Evolutionary conservation across 2,113 vertebrate genomes (phyloP).

Genomic region (Felis catus): DNA sequence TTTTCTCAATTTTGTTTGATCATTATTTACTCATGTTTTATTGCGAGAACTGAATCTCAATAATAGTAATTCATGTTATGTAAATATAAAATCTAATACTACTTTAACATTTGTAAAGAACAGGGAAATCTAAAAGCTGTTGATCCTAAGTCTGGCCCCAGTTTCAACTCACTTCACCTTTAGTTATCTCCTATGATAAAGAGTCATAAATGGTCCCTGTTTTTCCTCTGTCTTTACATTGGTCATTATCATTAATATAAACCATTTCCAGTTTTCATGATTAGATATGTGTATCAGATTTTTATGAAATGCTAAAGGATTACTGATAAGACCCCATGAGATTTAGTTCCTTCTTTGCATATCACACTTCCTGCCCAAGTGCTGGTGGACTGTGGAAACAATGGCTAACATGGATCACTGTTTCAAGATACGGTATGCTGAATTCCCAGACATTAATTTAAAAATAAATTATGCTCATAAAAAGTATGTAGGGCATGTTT

Average conservation of each 20-base stretch:
- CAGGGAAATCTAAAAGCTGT: not conserved
- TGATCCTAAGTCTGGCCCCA: not conserved
- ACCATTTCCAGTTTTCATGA: not conserved
- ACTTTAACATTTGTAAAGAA: not conserved
- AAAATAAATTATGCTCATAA: slow-evolving; percentile 79
- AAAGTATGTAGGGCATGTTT: slow-evolving; percentile 78
- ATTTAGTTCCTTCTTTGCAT: slow-evolving; percentile 62
- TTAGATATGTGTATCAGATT: not conserved
- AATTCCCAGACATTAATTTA: slow-evolving; percentile 77
- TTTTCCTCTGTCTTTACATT: not conserved
- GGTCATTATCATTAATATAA: not conserved
- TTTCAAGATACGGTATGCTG: slow-evolving; percentile 70
- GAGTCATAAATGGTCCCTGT: not conserved
- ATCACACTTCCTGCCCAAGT: slow-evolving; percentile 61
- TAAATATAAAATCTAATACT: not conserved
- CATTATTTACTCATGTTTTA: not conserved
- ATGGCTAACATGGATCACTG: slow-evolving; percentile 65
- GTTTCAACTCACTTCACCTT: not conserved
- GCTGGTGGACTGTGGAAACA: slow-evolving; percentile 77
- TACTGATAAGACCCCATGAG: slow-evolving; percentile 10
- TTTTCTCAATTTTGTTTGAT: not conserved
- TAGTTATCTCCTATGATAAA: not conserved
- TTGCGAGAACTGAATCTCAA: slow-evolving; percentile 8
- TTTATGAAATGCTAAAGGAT: not conserved
- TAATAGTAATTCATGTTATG: not conserved